Percentiles rank a stretch among this genome's conserved stretches.
phyloP scores from a whole-genome alignment of 2,113 vertebrate genomes.

The Gobius niger region DNA sequence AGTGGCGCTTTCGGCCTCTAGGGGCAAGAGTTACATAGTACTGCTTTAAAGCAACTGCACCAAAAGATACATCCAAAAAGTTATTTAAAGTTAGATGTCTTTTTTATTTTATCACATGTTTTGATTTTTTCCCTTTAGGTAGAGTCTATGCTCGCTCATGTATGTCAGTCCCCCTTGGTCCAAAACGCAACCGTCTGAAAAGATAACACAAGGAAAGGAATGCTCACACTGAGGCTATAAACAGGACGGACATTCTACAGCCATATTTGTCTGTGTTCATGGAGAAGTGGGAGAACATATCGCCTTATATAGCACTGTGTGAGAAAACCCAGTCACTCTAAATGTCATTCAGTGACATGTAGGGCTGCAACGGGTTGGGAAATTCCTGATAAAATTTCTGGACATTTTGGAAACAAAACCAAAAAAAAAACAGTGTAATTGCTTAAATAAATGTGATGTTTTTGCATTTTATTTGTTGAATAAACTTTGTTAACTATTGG shows the following conservation, averaged over 20 bases:
- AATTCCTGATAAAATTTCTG: too few species aligned
- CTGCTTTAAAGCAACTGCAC: too few species aligned
- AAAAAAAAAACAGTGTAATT: too few species aligned
- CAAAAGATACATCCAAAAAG: too few species aligned
- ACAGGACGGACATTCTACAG: constrained; percentile 38
- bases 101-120: background rate
- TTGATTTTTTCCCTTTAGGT: background rate
- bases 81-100: background rate
- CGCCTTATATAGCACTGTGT: constrained; percentile 59
- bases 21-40: too few species aligned
- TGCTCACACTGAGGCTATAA: constrained; percentile 59
- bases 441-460: too few species aligned
- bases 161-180: constrained; percentile 29
- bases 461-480: too few species aligned
- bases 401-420: too few species aligned
- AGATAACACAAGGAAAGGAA: constrained; percentile 59
- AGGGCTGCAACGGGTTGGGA: too few species aligned
- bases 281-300: constrained; percentile 29
- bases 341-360: background rate
- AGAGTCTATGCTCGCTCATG: constrained; percentile 12
- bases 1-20: too few species aligned
- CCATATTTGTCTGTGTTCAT: constrained; percentile 63
- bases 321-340: constrained; percentile 1
- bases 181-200: constrained; percentile 44
- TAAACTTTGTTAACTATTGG: too few species aligned